Evolutionary conservation across 2,797 vertebrate genomes (phyloP).

Genomic region (Melanotaenia nigrans): DNA sequence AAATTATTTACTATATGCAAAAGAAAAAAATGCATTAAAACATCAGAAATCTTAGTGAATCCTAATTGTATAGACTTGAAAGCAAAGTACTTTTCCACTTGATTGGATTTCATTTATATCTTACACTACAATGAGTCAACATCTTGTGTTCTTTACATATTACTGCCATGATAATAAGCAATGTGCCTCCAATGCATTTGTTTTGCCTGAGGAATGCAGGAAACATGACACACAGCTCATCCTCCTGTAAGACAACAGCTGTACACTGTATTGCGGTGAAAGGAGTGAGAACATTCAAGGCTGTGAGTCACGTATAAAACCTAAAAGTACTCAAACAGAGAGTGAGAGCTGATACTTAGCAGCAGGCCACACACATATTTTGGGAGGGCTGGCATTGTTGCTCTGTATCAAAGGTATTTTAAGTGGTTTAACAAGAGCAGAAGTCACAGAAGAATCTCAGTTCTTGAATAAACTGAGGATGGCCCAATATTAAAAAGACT

Average conservation of each 20-base stretch:
- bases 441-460: slow-evolving; percentile 45
- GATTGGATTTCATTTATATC: slow-evolving; percentile 21
- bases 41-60: slow-evolving; percentile 12
- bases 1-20: background rate
- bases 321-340: slow-evolving; percentile 25
- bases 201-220: background rate
- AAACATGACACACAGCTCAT: slow-evolving; percentile 4
- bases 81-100: slow-evolving; percentile 19
- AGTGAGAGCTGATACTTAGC: slow-evolving; percentile 23
- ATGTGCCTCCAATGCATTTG: slow-evolving; percentile 5
- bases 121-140: slow-evolving; percentile 44
- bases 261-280: slow-evolving; percentile 24
- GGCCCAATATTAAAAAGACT: slow-evolving; percentile 1
- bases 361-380: slow-evolving; percentile 32
- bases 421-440: slow-evolving; percentile 62
- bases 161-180: slow-evolving; percentile 34
- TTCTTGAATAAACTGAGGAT: slow-evolving; percentile 33
- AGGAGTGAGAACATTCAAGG: slow-evolving; percentile 2
- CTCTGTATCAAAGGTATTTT: slow-evolving; percentile 62
- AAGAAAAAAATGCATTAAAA: slow-evolving; percentile 2
- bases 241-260: slow-evolving; percentile 22
- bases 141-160: slow-evolving; percentile 34
- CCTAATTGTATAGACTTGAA: slow-evolving; percentile 36
- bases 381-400: slow-evolving; percentile 43
- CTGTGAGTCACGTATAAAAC: slow-evolving; percentile 30